Evolutionary conservation across 1,140 invertebrate genomes (phyloP).

Genomic region (Steinernema khuongi): DNA sequence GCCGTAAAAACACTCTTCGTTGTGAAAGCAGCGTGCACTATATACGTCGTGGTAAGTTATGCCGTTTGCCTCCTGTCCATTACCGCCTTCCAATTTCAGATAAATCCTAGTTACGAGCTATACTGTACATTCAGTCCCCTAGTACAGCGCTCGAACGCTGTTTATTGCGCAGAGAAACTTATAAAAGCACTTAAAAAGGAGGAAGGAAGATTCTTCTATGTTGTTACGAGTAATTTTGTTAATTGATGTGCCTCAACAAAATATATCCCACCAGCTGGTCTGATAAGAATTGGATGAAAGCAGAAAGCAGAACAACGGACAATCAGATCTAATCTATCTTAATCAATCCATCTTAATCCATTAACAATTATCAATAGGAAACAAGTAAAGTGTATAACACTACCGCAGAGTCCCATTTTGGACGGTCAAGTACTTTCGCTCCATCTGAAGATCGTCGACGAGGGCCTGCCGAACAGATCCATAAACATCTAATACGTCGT

Average conservation of each 20-base stretch:
- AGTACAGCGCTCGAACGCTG: not conserved
- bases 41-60: not conserved
- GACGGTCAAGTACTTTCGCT: no score
- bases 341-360: no score
- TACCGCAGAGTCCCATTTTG: no score
- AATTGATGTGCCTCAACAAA: not conserved
- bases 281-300: not conserved
- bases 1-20: not conserved
- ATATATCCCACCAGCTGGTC: not conserved
- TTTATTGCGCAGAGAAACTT: not conserved
- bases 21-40: not conserved
- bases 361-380: no score
- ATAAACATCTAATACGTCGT: no score
- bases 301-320: no score
- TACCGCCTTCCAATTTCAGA: not conserved
- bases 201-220: not conserved
- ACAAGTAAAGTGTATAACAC: no score
- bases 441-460: no score
- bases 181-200: conserved; percentile 1
- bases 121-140: conserved; percentile 10
- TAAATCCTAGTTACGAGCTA: not conserved
- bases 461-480: no score
- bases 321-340: no score
- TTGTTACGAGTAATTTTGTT: conserved; percentile 14
- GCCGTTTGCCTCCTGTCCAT: not conserved